Evolutionary conservation across 2,113 vertebrate species (phyloP).

Genomic region (Prionailurus viverrinus): DNA sequence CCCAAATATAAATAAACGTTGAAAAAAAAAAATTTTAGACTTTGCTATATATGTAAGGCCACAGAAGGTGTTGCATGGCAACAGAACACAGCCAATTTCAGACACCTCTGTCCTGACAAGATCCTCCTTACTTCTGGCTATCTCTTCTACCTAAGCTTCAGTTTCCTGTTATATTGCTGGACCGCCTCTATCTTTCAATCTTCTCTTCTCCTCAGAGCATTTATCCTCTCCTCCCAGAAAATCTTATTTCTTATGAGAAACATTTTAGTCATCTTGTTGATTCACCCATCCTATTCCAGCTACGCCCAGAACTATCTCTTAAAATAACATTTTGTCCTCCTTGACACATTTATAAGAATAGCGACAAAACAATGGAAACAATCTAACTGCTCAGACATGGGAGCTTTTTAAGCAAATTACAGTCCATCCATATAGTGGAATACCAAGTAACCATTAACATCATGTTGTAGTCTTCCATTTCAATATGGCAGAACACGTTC

Average conservation of each 20-base stretch:
- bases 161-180: neutral
- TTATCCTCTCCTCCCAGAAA: neutral
- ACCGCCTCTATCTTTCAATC: neutral
- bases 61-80: neutral
- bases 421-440: neutral
- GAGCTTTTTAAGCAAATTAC: neutral
- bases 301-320: neutral
- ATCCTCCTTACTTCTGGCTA: neutral
- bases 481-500: neutral
- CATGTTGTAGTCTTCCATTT: neutral
- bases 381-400: neutral
- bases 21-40: too few relatives aligned
- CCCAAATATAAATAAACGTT: too few relatives aligned
- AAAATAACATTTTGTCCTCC: neutral
- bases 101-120: neutral
- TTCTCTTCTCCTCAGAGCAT: neutral
- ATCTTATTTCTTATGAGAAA: neutral
- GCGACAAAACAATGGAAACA: neutral
- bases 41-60: too few relatives aligned
- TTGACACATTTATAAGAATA: constrained; percentile 12
- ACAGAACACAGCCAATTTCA: neutral
- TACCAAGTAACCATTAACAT: neutral
- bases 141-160: neutral
- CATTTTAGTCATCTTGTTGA: neutral
- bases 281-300: neutral